Evolutionary conservation across 2,113 vertebrate genomes (phyloP).

Genomic region (Leptobrachium ailaonicum): DNA sequence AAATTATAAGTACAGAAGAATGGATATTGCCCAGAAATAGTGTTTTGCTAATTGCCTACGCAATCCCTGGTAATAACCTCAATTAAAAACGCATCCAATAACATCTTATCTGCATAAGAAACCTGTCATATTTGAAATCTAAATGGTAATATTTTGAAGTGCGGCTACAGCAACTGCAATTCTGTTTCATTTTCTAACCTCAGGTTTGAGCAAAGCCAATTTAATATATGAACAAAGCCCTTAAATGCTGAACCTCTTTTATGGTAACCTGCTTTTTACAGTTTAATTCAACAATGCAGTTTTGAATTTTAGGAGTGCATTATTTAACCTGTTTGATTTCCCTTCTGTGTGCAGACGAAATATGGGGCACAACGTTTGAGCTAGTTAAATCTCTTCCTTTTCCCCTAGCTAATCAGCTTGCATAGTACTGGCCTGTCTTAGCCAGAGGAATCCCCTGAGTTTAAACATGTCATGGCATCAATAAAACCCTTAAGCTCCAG

Average conservation of each 20-base stretch:
- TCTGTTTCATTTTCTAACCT: slow-evolving; percentile 14
- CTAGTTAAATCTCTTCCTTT: too few species aligned
- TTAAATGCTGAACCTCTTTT: slow-evolving; percentile 11
- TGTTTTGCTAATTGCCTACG: not conserved
- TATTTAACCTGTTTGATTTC: slow-evolving; percentile 4
- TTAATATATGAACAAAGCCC: slow-evolving; percentile 6
- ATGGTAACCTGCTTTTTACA: slow-evolving; percentile 4
- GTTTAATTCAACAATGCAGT: slow-evolving; percentile 14
- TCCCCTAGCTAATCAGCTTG: too few species aligned
- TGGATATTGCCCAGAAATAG: not conserved
- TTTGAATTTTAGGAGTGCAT: slow-evolving; percentile 24
- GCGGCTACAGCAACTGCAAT: slow-evolving; percentile 5
- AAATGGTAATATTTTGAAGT: slow-evolving; percentile 14
- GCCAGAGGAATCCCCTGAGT: too few species aligned
- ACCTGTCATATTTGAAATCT: slow-evolving; percentile 8
- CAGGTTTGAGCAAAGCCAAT: slow-evolving; percentile 16
- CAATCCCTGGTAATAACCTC: not conserved
- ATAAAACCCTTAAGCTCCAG: too few species aligned
- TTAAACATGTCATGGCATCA: too few species aligned
- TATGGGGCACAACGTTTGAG: too few species aligned
- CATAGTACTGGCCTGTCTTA: too few species aligned
- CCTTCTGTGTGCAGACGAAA: too few species aligned
- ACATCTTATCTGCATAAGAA: slow-evolving; percentile 9
- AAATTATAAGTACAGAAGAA: not conserved
- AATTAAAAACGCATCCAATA: slow-evolving; percentile 13